A percentile compares a stretch with the other conserved stretches of the same genome.
phyloP scores from a whole-genome alignment of 2,797 vertebrate species.

The Rhabdophis nuchalis region DNA sequence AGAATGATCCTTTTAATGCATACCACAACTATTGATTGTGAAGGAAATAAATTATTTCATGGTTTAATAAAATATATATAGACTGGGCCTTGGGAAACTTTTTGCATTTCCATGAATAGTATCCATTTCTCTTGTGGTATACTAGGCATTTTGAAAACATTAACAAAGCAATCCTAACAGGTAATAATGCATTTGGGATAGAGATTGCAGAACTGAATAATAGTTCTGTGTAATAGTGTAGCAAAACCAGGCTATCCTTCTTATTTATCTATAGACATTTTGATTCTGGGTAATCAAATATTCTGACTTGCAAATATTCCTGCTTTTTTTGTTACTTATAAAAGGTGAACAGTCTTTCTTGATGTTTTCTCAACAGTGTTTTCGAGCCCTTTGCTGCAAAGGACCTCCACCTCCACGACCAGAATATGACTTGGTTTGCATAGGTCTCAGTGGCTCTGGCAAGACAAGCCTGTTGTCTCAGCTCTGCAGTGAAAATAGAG shows the following conservation, averaged over 20 bases:
- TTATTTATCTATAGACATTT: not conserved
- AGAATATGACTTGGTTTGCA: conserved; percentile 97
- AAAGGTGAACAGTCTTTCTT: not conserved
- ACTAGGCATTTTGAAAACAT: not conserved
- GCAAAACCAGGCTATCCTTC: not conserved
- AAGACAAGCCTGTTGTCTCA: conserved; percentile 92
- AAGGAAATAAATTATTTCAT: not conserved
- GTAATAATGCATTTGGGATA: not conserved
- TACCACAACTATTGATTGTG: not conserved
- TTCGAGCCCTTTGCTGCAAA: conserved; percentile 97
- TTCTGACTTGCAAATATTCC: not conserved
- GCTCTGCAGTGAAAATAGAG: conserved; percentile 87
- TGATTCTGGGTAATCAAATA: not conserved
- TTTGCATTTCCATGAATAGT: not conserved
- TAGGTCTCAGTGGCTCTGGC: conserved; percentile 93
- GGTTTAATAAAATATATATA: not conserved
- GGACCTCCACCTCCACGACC: conserved; percentile 89
- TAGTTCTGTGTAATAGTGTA: not conserved
- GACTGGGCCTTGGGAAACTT: not conserved
- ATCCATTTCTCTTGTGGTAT: not conserved
- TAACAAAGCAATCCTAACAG: not conserved
- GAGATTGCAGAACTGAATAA: not conserved
- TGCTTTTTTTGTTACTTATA: not conserved
- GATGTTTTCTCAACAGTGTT: conserved; percentile 80
- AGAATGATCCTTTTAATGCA: not conserved